phyloP scores from a whole-genome alignment of 2,113 vertebrate genomes.

The Salvelinus namaycush region DNA sequence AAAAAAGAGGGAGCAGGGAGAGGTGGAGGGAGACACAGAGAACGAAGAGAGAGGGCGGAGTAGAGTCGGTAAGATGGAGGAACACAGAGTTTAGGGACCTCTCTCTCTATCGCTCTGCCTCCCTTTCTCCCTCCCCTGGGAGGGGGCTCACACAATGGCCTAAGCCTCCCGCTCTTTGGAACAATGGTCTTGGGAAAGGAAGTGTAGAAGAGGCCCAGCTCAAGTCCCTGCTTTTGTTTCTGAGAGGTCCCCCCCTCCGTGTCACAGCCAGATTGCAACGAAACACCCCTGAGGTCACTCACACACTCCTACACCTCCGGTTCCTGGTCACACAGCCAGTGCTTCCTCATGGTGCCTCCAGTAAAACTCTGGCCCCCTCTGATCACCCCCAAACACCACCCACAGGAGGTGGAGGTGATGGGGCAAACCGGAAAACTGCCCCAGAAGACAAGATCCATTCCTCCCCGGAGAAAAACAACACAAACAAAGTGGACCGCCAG shows the following conservation, averaged over 20 bases:
- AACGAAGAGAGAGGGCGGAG: neutral
- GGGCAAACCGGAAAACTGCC: conserved; percentile 29
- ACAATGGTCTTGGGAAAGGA: conserved; percentile 59
- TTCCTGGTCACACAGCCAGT: conserved; percentile 1
- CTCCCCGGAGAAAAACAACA: conserved; percentile 17
- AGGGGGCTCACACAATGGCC: conserved; percentile 24
- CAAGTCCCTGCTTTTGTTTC: conserved; percentile 50
- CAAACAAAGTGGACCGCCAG: conserved; percentile 23
- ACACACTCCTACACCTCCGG: conserved; percentile 13
- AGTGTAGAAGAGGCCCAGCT: conserved; percentile 50
- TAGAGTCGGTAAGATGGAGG: neutral
- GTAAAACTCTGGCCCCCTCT: neutral
- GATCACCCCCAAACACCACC: neutral
- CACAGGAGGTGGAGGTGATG: conserved; percentile 5
- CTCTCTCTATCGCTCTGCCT: neutral
- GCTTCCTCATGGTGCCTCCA: conserved; percentile 2
- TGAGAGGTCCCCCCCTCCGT: conserved; percentile 29
- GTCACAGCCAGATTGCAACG: conserved; percentile 39
- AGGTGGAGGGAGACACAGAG: neutral
- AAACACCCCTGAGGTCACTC: neutral
- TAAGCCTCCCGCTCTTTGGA: conserved; percentile 29
- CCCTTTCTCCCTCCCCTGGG: neutral
- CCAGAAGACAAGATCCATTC: conserved; percentile 22
- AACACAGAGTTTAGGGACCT: neutral
- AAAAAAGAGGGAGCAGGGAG: neutral